phyloP scores from a whole-genome alignment of 2,888 invertebrate species.

The Agonopterix alstromeriana region DNA sequence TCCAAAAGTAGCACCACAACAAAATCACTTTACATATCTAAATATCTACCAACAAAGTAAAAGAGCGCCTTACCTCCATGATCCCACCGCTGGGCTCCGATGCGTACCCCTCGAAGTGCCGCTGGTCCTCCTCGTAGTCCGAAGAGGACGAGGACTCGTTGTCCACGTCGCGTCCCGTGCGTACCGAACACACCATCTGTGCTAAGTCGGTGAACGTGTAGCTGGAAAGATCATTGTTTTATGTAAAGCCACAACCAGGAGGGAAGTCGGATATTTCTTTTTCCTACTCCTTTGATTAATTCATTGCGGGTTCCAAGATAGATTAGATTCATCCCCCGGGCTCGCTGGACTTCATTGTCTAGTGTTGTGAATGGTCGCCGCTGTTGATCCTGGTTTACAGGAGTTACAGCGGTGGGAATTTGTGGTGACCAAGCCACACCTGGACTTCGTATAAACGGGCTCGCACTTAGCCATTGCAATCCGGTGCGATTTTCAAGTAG shows the following conservation, averaged over 20 bases:
- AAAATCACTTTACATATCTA: neutral
- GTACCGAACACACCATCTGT: slow-evolving; percentile 93
- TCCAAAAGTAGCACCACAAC: neutral
- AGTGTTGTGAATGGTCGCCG: too few species aligned
- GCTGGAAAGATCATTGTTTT: slow-evolving; percentile 30
- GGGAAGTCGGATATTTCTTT: too few species aligned
- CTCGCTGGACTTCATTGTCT: too few species aligned
- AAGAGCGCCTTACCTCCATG: slow-evolving; percentile 43
- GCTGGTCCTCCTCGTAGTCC: slow-evolving; percentile 81
- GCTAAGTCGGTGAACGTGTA: slow-evolving; percentile 95
- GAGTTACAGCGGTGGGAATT: too few species aligned
- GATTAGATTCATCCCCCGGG: too few species aligned
- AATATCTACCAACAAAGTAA: neutral
- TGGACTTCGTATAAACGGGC: too few species aligned
- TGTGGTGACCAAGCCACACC: too few species aligned
- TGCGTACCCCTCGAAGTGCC: slow-evolving; percentile 88
- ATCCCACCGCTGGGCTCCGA: slow-evolving; percentile 84
- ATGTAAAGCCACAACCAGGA: neutral
- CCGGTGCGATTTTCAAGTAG: too few species aligned
- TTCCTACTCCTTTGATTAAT: too few species aligned
- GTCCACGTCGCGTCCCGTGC: slow-evolving; percentile 63
- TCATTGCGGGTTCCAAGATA: too few species aligned
- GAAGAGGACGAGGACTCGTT: slow-evolving; percentile 78
- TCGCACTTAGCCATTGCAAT: too few species aligned
- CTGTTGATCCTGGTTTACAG: too few species aligned